Base-by-base conservation (phyloP, 2,888 invertebrate species). In the Thymelicus acteon region DNA sequence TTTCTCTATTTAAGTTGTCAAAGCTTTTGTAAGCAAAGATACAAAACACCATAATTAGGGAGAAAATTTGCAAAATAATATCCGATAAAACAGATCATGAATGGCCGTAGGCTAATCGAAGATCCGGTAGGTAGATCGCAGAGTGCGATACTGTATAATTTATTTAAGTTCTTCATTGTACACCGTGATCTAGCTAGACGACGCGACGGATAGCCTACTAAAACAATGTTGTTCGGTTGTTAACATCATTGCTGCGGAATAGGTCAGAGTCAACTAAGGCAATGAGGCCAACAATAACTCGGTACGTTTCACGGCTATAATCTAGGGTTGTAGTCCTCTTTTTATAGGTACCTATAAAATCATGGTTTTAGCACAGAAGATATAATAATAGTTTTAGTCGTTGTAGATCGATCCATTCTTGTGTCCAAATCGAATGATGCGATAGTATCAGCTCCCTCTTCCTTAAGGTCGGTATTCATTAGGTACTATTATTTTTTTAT, bases 91-190 rank as follows among this genome's bases (percentile, higher is more conserved):
- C 57, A 54, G 68, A 57, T 57, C 57, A 62, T 24, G 62, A 47
- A 54, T 47, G 47, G 54, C 67, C 60, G 6, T 8, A 44, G 60
- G 60, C 44, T 12, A 13, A 52, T 24, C 44, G 12, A 54, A 54
- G 44, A 62, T 62, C 68, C 61, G 68, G 68, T 68, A 68, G 62
- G 68, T 68, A 61, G 68, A 68, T 68, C 62, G 47, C 54, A 31
- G 54, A n/a, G 44, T 57, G 5, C 7, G 68, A 68, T 68, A 67
- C 40, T 39, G 19, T 15, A n/a, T 67, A 67, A 67, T 61, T 67
- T 67, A 52, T 60, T 44, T 40, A 60, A 67, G 67, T 67, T 60
- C 67, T 67, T 67, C 60, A 67, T 67, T 52, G 24, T 49, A 61
- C 15, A 54, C 24, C 52, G 19, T 52, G 52, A 66, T 60, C 52